Evolutionary conservation across 2,113 vertebrate genomes (phyloP), one percentile per base, ranked within the genome.

Genomic region (Alligator sinensis): DNA sequence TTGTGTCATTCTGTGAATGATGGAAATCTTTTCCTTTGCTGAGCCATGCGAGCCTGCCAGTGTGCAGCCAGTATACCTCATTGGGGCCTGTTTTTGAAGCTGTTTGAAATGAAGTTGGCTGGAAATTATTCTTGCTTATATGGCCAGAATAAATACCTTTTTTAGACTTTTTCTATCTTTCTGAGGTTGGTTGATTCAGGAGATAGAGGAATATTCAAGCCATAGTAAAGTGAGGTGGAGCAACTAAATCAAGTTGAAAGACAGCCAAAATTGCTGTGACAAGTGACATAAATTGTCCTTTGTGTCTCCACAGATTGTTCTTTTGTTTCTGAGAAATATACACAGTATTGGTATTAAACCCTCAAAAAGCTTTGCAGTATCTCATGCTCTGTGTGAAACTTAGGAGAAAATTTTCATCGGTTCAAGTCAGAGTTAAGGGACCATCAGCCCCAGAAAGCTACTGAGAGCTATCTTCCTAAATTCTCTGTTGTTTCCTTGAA

Each of bases 241-340:
- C 47, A 47, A 47, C 84, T 84, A 47, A 58, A 70, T 84, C 63
- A 88, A 79, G 58, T 60, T 88, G 88, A 80, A 78, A 61, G 70
- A 84, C 80, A 90, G 57, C 79, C 30, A 19, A 18, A 47, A 58
- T 78, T 66, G 76, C 91, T 86, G 77, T 80, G 86, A 77, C 61
- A 77, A 82, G 58, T 78, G 58, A 15, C n/a, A 77, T 62, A 88
- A 25, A 72, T 84, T 92, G 72, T 82, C 91, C 87, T 84, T 77
- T 77, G 84, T 55, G 34, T 77, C 75, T 30, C 0, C 85, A 78
- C 4, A 74, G 0, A 28, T 58, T 87, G 91, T 87, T 74, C 63
- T 87, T 82, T 87, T 89, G 34, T 80, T 5, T 80, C 68, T 54
- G 78, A 90, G 62, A 83, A 28, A 22, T 17, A 34, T 38, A 13